These are phyloP conservation scores for Thunnus thynnus DNA, from an alignment of 2,113 vertebrate genomes.

Conservation along the genomic window DNA sequence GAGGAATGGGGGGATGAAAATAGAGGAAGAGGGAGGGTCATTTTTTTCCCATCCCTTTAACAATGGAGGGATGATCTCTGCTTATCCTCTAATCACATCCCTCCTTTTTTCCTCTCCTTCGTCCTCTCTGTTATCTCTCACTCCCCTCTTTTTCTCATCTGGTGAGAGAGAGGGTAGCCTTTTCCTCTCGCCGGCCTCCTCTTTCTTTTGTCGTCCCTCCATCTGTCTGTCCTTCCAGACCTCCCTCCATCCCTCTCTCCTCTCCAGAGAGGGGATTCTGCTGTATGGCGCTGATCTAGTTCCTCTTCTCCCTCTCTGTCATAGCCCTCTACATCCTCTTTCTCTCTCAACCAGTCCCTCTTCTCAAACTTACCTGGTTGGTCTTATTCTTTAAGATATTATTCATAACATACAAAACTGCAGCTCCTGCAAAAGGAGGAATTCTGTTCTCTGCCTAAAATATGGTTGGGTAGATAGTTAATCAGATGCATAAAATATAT, in stretches of 20 bases:
- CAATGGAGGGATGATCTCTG: constrained; percentile 81
- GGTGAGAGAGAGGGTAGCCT: constrained; percentile 54
- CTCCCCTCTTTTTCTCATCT: constrained; percentile 62
- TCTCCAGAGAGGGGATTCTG: constrained; percentile 73
- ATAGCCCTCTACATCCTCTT: background rate
- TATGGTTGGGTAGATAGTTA: background rate
- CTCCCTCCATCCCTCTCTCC: constrained; percentile 57
- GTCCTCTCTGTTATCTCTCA: constrained; percentile 60
- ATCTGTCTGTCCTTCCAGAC: constrained; percentile 73
- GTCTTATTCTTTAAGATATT: background rate
- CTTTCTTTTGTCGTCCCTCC: constrained; percentile 64
- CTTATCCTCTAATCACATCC: constrained; percentile 80
- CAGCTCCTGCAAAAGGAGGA: background rate
- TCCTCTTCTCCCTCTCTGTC: constrained; percentile 35
- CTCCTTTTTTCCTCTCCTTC: constrained; percentile 67
- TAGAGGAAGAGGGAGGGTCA: constrained; percentile 75
- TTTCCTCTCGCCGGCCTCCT: constrained; percentile 52
- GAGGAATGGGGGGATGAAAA: constrained; percentile 53
- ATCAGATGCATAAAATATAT: background rate
- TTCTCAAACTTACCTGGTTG: background rate
- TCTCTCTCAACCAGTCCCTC: background rate
- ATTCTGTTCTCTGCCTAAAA: background rate
- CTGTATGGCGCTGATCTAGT: constrained; percentile 37
- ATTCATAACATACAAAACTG: background rate
- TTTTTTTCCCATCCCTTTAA: constrained; percentile 69